These are phyloP conservation scores for Holcopasites calliopsidis DNA, from an alignment of 1,140 invertebrate species.

Conservation along the genomic window DNA sequence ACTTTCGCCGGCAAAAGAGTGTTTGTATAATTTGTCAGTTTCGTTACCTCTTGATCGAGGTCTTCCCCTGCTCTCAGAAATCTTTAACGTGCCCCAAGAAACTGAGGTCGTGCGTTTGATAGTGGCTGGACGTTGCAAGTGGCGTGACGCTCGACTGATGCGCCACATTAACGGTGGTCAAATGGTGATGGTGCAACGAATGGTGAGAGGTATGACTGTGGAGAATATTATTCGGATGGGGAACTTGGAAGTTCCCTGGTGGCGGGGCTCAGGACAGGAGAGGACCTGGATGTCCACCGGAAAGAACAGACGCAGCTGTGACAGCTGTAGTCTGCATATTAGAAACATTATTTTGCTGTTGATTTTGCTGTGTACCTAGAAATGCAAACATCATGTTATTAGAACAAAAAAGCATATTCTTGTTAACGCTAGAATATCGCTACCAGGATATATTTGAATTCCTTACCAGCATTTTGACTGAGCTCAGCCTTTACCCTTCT, in stretches of 20 bases:
- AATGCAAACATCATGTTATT: not conserved
- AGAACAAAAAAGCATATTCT: not conserved
- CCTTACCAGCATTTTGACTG: constrained; percentile 81
- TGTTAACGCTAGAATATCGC: not conserved
- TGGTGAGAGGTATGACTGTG: constrained; percentile 74
- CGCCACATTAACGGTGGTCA: constrained; percentile 72
- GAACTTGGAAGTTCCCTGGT: constrained; percentile 80
- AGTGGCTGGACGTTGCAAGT: constrained; percentile 69
- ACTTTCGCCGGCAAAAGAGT: constrained; percentile 13
- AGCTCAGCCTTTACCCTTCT: constrained; percentile 90
- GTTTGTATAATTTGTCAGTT: constrained; percentile 36
- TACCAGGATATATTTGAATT: too few species aligned
- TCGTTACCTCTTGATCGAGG: constrained; percentile 71
- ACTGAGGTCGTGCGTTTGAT: constrained; percentile 75
- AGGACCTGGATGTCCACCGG: constrained; percentile 75
- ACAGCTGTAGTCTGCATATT: constrained; percentile 75
- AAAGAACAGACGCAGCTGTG: constrained; percentile 74
- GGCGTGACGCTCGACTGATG: constrained; percentile 73
- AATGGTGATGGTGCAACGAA: constrained; percentile 69
- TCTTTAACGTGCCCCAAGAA: constrained; percentile 78
- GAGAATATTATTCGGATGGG: constrained; percentile 77
- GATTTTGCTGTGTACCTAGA: constrained; percentile 74
- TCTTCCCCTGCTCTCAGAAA: constrained; percentile 74
- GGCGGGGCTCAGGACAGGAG: constrained; percentile 80
- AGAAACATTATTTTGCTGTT: constrained; percentile 75